Evolutionary conservation across 1,140 invertebrate genomes (phyloP).

Genomic region (Tetranychus urticae): DNA sequence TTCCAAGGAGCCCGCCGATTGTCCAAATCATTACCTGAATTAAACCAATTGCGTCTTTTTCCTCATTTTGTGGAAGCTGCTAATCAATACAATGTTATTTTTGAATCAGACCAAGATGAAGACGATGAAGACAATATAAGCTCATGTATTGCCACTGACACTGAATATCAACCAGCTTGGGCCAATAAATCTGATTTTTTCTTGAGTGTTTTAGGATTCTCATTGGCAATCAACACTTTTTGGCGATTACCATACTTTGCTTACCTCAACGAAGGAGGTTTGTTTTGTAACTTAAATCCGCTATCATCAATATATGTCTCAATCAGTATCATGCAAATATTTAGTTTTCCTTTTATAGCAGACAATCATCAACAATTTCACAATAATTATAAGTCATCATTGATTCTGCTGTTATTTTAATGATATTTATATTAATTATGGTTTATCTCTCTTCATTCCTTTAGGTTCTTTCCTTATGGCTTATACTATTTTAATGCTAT

Average conservation of each 20-base stretch:
- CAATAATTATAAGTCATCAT: background rate
- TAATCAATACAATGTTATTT: constrained; percentile 3
- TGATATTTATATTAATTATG: background rate
- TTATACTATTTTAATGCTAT: constrained; percentile 69
- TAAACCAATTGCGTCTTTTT: constrained; percentile 7
- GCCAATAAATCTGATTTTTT: constrained; percentile 65
- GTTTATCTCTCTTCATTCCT: background rate
- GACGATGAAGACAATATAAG: background rate
- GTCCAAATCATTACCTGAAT: constrained; percentile 10
- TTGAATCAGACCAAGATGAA: constrained; percentile 1
- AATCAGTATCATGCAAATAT: no score
- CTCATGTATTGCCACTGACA: background rate
- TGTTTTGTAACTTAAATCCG: background rate
- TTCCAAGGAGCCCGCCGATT: constrained; percentile 1
- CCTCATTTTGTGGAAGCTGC: background rate
- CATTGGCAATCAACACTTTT: constrained; percentile 70
- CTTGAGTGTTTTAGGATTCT: constrained; percentile 63
- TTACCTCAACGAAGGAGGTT: constrained; percentile 67
- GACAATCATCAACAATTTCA: background rate
- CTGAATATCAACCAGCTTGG: constrained; percentile 28
- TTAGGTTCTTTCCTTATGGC: constrained; percentile 83
- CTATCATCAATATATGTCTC: no score
- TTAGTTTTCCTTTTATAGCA: no score
- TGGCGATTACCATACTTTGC: constrained; percentile 78
- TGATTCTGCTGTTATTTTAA: background rate